phyloP scores from a whole-genome alignment of 2,888 invertebrate species.

The Cacoxenus indagator region DNA sequence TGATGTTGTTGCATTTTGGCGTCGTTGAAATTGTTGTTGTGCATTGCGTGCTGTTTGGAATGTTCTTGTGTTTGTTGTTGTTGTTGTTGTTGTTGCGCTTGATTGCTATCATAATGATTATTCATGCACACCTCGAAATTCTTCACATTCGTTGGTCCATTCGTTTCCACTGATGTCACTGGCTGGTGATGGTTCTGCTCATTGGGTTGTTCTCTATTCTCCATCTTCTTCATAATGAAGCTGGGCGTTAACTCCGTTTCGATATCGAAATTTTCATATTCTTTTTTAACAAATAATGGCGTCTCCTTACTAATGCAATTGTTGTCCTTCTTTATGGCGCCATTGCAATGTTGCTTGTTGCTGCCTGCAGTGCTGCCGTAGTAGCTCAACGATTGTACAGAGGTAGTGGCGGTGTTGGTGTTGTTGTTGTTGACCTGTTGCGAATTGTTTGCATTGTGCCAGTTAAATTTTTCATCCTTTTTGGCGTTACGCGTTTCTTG shows the following conservation, averaged over 20 bases:
- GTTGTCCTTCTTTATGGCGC: constrained; percentile 36
- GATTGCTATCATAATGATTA: constrained; percentile 33
- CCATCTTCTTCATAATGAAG: constrained; percentile 70
- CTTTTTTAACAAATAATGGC: constrained; percentile 59
- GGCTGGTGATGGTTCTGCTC: background rate
- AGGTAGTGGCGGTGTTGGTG: background rate
- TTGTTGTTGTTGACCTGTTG: constrained; percentile 21
- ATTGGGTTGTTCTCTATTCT: constrained; percentile 37
- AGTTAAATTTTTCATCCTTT: constrained; percentile 41
- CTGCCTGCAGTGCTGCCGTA: constrained; percentile 15
- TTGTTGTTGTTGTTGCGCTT: constrained; percentile 32
- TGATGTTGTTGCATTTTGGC: constrained; percentile 30
- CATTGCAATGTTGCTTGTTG: constrained; percentile 42
- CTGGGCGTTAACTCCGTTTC: constrained; percentile 70
- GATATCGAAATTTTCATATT: constrained; percentile 69
- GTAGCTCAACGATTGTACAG: no score
- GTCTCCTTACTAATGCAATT: constrained; percentile 30
- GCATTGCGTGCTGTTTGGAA: constrained; percentile 28
- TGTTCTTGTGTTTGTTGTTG: constrained; percentile 36
- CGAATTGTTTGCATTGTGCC: constrained; percentile 23
- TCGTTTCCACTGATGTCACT: background rate
- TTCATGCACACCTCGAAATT: constrained; percentile 21
- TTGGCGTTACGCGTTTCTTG: constrained; percentile 32
- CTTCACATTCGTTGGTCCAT: background rate
- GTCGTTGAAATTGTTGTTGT: constrained; percentile 38